Evolutionary conservation across 2,113 vertebrate species (phyloP), one percentile per base, ranked within the genome.

Genomic region (Excalfactoria chinensis): DNA sequence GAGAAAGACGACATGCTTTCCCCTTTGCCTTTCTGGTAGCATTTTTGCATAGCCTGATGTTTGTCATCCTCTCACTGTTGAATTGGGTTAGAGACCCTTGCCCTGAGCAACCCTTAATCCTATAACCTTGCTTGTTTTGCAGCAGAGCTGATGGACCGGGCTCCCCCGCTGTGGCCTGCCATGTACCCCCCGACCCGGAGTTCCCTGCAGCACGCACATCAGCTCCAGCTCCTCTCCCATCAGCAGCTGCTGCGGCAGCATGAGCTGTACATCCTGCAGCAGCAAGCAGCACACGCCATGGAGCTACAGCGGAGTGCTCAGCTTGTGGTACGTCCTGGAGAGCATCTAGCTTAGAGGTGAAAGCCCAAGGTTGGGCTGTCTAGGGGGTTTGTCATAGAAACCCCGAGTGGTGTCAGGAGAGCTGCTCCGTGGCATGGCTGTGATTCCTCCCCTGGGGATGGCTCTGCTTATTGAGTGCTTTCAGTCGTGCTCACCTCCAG

Each of bases 191-290:
- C 98, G 0, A 96, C 98, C 67, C 97, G 99, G 89, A 98, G 98
- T 97, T 98, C 99, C 58, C 98, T 99, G 88, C 99, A 99, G 95
- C 99, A 99, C 0, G 99, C 99, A 2, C 99, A 99, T 96, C 99
- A 99, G 97, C 98, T 99, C 53, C 99, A 99, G 97, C 98, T 99
- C 21, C 98, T 99, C 79, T 99, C 99, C 13, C 99, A 99, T 94
- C 99, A 99, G 96, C 99, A 99, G 96, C 98, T 99, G 94, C 97
- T 99, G 40, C 97, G 99, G 35, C 99, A 99, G 96, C 99, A 99
- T 1, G 99, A 99, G 95, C 94, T 99, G 10, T 98, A 99, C 93
- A 98, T 99, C 98, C 98, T 99, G 95, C 99, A 99, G 97, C 99
- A 99, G 97, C 99, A 99, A 94, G 98, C 99, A 0, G 99, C 98